A percentile compares a stretch with the other conserved stretches of the same genome.
phyloP scores from a whole-genome alignment of 2,888 invertebrate species.

The Dicranocentrus wangi region DNA sequence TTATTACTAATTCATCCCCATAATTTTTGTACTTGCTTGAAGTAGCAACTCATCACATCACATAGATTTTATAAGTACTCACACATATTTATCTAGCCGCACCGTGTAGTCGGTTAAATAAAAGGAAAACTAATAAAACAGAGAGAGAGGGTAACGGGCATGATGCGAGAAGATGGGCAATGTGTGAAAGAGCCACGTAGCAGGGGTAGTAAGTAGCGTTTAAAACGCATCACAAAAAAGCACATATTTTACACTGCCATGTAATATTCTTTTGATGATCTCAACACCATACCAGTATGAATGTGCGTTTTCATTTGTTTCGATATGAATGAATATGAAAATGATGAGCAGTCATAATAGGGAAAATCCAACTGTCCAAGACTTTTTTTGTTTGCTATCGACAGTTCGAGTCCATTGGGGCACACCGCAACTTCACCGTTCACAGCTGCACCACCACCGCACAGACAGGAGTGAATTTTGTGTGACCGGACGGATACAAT shows the following conservation, averaged over 20 bases:
- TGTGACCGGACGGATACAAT: background rate
- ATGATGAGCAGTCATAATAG: background rate
- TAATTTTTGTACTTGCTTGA: background rate
- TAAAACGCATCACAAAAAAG: too few relatives aligned
- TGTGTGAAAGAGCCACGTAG: slow-evolving; percentile 28
- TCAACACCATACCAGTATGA: background rate
- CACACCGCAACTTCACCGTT: background rate
- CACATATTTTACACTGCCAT: too few relatives aligned
- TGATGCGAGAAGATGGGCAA: slow-evolving; percentile 18
- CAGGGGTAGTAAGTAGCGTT: too few relatives aligned
- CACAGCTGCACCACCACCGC: too few relatives aligned
- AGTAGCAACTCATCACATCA: too few relatives aligned
- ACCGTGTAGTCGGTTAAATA: slow-evolving; percentile 17
- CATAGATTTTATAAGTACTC: too few relatives aligned
- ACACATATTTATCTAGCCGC: slow-evolving; percentile 19
- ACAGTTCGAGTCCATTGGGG: background rate
- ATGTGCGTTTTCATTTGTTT: too few relatives aligned
- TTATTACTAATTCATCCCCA: slow-evolving; percentile 15
- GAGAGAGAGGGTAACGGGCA: background rate
- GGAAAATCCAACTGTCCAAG: too few relatives aligned
- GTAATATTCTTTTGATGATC: background rate
- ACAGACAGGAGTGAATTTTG: background rate
- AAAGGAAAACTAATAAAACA: slow-evolving; percentile 4
- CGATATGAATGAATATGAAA: slow-evolving; percentile 2
- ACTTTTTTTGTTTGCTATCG: too few relatives aligned